A percentile compares a stretch with the other conserved stretches of the same genome.
phyloP scores from a whole-genome alignment of 2,113 vertebrate species.

The Hemiscyllium ocellatum region DNA sequence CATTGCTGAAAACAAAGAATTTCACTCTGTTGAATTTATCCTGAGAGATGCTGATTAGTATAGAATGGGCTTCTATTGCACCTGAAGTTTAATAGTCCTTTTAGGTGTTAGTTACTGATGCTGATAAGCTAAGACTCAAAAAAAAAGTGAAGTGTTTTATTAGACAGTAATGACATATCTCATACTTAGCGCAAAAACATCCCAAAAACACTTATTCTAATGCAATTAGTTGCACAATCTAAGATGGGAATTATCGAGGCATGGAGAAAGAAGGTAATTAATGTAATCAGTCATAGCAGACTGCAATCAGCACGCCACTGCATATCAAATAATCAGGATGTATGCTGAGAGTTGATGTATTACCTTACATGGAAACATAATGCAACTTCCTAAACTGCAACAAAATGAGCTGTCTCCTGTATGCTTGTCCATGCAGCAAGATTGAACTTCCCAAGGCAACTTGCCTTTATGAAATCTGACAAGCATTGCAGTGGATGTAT shows the following conservation, averaged over 20 bases:
- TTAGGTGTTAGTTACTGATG: neutral
- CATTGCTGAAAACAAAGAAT: neutral
- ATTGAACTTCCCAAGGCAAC: neutral
- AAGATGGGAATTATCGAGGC: slow-evolving; percentile 11
- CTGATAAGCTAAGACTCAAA: neutral
- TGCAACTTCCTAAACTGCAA: neutral
- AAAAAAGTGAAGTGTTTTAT: neutral
- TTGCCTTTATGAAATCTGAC: neutral
- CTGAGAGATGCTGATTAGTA: neutral
- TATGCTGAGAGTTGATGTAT: neutral
- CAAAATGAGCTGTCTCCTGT: neutral
- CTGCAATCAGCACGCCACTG: slow-evolving; percentile 29
- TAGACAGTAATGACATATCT: neutral
- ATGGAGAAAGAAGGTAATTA: neutral
- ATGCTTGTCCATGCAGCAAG: neutral
- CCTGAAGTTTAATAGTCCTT: neutral
- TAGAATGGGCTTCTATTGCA: neutral
- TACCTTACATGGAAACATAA: neutral
- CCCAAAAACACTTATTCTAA: slow-evolving; percentile 20
- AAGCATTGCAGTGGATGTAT: neutral
- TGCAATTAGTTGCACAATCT: slow-evolving; percentile 20
- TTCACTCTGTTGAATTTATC: neutral
- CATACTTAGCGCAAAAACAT: neutral
- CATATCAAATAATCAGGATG: slow-evolving; percentile 14
- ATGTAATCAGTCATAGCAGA: slow-evolving; percentile 32